These are phyloP conservation scores for Anser cygnoides DNA, from an alignment of 2,113 vertebrate species.

Conservation along the genomic window DNA sequence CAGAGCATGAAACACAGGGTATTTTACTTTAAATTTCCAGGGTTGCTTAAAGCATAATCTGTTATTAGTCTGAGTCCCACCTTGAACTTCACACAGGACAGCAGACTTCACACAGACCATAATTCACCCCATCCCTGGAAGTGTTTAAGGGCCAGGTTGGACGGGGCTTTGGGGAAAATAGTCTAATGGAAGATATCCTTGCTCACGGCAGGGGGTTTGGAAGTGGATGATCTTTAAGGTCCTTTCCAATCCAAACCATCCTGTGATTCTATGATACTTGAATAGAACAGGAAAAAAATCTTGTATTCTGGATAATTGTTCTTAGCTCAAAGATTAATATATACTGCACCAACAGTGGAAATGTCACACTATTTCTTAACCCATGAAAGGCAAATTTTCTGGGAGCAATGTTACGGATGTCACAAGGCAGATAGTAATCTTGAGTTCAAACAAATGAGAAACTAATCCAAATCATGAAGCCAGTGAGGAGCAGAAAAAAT, in stretches of 20 bases:
- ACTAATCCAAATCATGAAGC: not conserved
- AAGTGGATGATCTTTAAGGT: too few relatives aligned
- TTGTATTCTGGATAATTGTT: not conserved
- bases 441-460: not conserved
- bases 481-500: not conserved
- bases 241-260: too few relatives aligned
- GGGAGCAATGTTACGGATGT: not conserved
- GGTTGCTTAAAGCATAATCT: not conserved
- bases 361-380: not conserved
- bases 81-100: not conserved
- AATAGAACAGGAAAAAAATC: not conserved
- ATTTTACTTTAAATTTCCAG: not conserved
- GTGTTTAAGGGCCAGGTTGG: too few relatives aligned
- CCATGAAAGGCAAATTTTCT: not conserved
- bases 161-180: too few relatives aligned
- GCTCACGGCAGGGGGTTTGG: too few relatives aligned
- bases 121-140: too few relatives aligned
- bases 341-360: not conserved
- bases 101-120: not conserved
- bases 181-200: too few relatives aligned
- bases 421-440: not conserved
- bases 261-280: not conserved
- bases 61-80: not conserved
- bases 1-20: not conserved
- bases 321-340: not conserved